phyloP scores from a whole-genome alignment of 2,113 vertebrate species.

The Gymnogyps californianus region DNA sequence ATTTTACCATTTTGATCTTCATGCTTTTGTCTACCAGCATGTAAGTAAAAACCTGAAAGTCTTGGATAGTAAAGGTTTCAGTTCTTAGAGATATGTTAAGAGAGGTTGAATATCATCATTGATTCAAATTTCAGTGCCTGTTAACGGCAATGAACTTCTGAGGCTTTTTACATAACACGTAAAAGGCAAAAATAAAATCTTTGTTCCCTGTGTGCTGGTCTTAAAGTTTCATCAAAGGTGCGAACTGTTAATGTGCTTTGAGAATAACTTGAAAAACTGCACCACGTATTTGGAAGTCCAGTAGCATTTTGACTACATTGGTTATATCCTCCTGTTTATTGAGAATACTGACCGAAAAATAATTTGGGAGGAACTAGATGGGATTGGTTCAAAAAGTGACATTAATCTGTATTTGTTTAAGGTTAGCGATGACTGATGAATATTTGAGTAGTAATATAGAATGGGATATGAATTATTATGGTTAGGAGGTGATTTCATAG shows the following conservation, averaged over 20 bases:
- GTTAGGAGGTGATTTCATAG: not conserved
- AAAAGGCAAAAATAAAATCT: not conserved
- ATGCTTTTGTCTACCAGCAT: not conserved
- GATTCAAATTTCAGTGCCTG: not conserved
- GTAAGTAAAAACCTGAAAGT: not conserved
- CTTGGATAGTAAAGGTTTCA: not conserved
- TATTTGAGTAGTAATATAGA: not conserved
- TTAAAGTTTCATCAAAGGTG: not conserved
- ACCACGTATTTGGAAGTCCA: rapidly evolving
- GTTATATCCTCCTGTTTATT: not conserved
- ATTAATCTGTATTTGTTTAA: not conserved
- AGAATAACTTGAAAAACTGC: not conserved
- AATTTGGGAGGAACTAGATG: not conserved
- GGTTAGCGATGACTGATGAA: not conserved
- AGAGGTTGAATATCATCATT: not conserved
- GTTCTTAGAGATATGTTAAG: not conserved
- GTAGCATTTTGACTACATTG: rapidly evolving
- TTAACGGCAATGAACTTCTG: not conserved
- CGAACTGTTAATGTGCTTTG: not conserved
- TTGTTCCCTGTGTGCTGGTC: not conserved
- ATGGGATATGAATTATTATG: not conserved
- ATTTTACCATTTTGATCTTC: not conserved
- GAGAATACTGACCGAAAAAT: not conserved
- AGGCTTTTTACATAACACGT: rapidly evolving
- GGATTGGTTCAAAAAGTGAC: not conserved